Percentiles rank a stretch among this genome's conserved stretches.
These are phyloP conservation scores for Melanotaenia duboulayi DNA, from an alignment of 2,113 vertebrate species.

Conservation along the genomic window DNA sequence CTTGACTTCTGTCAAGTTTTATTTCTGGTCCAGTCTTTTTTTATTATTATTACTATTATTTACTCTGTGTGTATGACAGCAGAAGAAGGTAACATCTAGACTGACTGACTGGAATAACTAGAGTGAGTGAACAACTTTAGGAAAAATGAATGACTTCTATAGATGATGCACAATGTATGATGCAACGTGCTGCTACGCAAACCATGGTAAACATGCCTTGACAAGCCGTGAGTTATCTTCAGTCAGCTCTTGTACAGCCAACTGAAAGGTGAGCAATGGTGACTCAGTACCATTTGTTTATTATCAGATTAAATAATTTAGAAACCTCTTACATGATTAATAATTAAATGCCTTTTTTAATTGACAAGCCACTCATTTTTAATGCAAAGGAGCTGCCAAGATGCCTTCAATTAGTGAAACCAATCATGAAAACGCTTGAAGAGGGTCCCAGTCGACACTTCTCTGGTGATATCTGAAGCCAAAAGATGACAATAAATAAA, in stretches of 20 bases:
- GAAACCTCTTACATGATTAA: not conserved
- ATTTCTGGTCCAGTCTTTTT: not conserved
- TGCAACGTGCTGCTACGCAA: not conserved
- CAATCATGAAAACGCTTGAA: too few relatives aligned
- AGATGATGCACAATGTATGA: not conserved
- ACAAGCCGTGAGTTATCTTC: not conserved
- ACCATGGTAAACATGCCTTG: conserved; percentile 14
- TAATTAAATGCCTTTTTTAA: not conserved
- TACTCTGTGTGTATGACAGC: not conserved
- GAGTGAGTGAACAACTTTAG: not conserved
- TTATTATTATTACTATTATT: not conserved
- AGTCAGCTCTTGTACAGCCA: conserved; percentile 2
- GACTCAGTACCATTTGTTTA: conserved; percentile 35
- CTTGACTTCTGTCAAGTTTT: not conserved
- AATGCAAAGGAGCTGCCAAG: not conserved
- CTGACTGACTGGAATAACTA: too few relatives aligned
- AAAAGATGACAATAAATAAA: not conserved
- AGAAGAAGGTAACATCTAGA: not conserved
- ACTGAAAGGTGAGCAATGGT: conserved; percentile 12
- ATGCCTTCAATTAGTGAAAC: not conserved
- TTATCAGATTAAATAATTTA: conserved; percentile 16
- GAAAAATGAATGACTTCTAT: conserved; percentile 10
- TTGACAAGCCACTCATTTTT: not conserved
- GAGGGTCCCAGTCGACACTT: too few relatives aligned
- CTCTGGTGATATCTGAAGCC: not conserved